Percentiles rank a stretch among this genome's conserved stretches.
Evolutionary conservation across 2,113 vertebrate genomes (phyloP).

Genomic region (Stigmatopora nigra): DNA sequence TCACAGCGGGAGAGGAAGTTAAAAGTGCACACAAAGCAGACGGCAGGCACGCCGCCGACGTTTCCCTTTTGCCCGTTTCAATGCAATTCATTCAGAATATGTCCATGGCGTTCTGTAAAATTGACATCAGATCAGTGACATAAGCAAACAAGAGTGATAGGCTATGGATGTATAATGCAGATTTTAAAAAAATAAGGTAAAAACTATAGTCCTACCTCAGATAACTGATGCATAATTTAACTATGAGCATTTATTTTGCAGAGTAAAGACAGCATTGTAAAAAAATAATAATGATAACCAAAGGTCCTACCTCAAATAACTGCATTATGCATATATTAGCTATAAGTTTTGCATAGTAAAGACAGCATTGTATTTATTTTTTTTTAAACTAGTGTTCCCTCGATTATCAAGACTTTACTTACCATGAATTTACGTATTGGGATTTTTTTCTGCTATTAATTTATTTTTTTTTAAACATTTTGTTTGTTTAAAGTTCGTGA

Average conservation of each 20-base stretch:
- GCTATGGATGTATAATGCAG: not conserved
- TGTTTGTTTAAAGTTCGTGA: too few relatives aligned
- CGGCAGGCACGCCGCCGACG: not conserved
- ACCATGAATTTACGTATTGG: too few relatives aligned
- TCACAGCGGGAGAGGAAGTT: conserved; percentile 47
- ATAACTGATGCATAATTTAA: too few relatives aligned
- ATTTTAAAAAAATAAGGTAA: not conserved
- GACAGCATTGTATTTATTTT: not conserved
- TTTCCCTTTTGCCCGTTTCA: not conserved
- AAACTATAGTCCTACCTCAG: not conserved
- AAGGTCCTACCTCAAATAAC: not conserved
- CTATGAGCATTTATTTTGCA: not conserved
- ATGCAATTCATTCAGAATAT: not conserved
- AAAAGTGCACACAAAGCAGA: conserved; percentile 31
- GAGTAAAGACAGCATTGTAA: not conserved
- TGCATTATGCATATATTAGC: too few relatives aligned
- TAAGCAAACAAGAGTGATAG: not conserved
- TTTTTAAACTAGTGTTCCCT: too few relatives aligned
- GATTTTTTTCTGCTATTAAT: too few relatives aligned
- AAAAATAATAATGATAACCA: too few relatives aligned
- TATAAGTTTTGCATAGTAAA: not conserved
- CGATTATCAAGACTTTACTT: too few relatives aligned
- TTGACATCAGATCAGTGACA: not conserved
- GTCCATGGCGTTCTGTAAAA: not conserved
- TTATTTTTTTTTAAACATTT: too few relatives aligned